These are phyloP conservation scores for Bombycilla garrulus DNA, from an alignment of 2,113 vertebrate species.

Conservation along the genomic window DNA sequence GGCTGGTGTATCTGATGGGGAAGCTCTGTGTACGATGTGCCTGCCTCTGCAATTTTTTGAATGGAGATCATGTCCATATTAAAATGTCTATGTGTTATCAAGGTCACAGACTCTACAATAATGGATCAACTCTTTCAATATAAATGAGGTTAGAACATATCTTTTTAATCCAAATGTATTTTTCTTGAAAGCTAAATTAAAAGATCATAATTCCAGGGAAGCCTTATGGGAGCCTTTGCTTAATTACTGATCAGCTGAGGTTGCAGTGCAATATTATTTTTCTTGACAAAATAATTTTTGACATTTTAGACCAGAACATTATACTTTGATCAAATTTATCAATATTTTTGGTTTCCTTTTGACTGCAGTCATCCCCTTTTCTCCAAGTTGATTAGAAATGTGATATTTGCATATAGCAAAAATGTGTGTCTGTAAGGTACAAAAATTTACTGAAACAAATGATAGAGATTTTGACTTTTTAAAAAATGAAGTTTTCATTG, in stretches of 20 bases:
- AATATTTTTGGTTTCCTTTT: not conserved
- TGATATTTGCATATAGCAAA: not conserved
- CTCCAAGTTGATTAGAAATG: not conserved
- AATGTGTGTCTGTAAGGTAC: not conserved
- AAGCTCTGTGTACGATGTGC: not conserved
- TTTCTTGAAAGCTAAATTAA: not conserved
- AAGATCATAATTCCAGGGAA: not conserved
- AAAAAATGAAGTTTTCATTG: not conserved
- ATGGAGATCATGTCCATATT: not conserved
- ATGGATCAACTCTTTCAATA: not conserved
- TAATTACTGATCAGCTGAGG: not conserved
- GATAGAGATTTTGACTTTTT: not conserved
- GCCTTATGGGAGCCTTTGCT: not conserved
- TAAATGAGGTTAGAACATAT: not conserved
- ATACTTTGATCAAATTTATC: not conserved
- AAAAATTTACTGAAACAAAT: not conserved
- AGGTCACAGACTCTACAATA: not conserved
- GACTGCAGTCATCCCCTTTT: not conserved
- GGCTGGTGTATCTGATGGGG: not conserved
- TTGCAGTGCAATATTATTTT: not conserved
- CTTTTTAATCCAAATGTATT: not conserved
- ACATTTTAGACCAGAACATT: not conserved
- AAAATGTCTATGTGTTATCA: not conserved
- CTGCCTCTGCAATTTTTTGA: not conserved
- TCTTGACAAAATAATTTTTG: not conserved